Evolutionary conservation across 2,888 invertebrate genomes (phyloP), one percentile per base, ranked within the genome.

Genomic region (Troides oblongomaculatus): DNA sequence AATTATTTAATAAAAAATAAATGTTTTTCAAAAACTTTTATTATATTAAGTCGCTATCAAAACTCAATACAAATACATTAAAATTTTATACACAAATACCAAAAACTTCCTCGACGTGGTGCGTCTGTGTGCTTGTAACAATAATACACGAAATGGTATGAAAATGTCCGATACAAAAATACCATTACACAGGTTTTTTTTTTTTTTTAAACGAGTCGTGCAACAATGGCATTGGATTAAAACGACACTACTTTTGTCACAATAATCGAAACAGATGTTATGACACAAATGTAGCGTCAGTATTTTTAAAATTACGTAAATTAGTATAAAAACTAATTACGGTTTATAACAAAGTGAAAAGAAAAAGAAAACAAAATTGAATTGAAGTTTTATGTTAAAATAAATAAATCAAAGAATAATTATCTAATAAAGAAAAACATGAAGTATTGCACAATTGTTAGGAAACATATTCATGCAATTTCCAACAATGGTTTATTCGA

Each of bases 71-170:
- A 68, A 57, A 62, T 59, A 50, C 25, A 60, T 60, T 69, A 30
- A 70, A 70, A 62, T 70, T 70, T 70, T 56, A 63, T 63, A 66
- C 59, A 70, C 50, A 63, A 36, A 50, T 70, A 58, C 62, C 58
- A 70, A 66, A 66, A 59, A 66, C 66, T 43, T 59, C 58, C 58
- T 23, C 50, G 62, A 57, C 21, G 58, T 62, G 8, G 17, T 53
- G 12, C 53, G 14, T 53, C 53, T 10, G 18, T 10, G 18, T 53
- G 53, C n/a, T 14, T 57, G 4, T 5, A 50, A 50, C 17, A 56
- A 57, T 18, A 57, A 8, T 21, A 21, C 21, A 57, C 23, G 18
- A 57, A 21, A 50, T 50, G 5, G n/a, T 21, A 57, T 18, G n/a
- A 57, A 57, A 57, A 57, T 57, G 18, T 57, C 6, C 50, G 1